phyloP scores from a whole-genome alignment of 2,797 vertebrate species.

The Coranthus polyacanthus region DNA sequence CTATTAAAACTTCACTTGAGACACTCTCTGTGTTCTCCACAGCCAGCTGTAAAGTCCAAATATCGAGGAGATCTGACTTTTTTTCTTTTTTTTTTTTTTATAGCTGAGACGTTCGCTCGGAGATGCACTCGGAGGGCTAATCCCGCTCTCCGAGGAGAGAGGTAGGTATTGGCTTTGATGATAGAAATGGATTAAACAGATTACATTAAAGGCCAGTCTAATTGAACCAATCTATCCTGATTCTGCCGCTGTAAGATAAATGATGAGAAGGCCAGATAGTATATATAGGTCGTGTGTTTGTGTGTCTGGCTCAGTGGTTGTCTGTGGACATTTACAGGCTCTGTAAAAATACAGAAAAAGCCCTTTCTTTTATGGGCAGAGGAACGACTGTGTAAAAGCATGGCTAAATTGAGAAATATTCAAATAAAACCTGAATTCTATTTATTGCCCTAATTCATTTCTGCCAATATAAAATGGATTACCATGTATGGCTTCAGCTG shows the following conservation, averaged over 20 bases:
- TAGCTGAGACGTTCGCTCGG: slow-evolving; percentile 42
- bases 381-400: neutral
- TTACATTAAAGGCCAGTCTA: slow-evolving; percentile 84
- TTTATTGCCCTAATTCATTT: neutral
- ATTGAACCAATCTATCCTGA: slow-evolving; percentile 83
- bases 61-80: slow-evolving; percentile 58
- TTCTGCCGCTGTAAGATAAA: slow-evolving; percentile 81
- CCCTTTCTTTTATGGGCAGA: slow-evolving; percentile 16
- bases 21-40: slow-evolving; percentile 59
- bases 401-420: neutral
- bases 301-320: slow-evolving; percentile 30
- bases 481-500: neutral
- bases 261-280: slow-evolving; percentile 73
- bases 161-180: slow-evolving; percentile 82
- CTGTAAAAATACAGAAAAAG: slow-evolving; percentile 39
- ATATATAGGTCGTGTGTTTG: slow-evolving; percentile 66
- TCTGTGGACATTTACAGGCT: slow-evolving; percentile 43
- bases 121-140: slow-evolving; percentile 69
- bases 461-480: slow-evolving; percentile 7
- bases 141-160: slow-evolving; percentile 72
- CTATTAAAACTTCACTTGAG: slow-evolving; percentile 74
- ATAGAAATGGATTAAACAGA: slow-evolving; percentile 84
- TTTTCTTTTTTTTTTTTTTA: slow-evolving; percentile 56
- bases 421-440: neutral
- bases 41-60: slow-evolving; percentile 67